Conservation (phyloP, 2,797 vertebrate genomes). For the Cirrhinus molitorella region DNA sequence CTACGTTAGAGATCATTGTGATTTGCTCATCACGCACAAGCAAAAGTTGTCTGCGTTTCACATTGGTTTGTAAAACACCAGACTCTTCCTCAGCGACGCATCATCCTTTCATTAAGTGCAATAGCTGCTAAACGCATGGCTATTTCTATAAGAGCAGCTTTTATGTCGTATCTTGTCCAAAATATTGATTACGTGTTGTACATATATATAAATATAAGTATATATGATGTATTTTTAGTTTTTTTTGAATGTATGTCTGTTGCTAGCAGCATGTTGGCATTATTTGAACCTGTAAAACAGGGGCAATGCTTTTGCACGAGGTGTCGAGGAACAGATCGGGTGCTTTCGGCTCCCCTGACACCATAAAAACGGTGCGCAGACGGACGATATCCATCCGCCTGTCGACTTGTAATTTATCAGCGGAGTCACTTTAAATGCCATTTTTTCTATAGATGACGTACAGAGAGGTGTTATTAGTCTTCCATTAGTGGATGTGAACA, state of each 20-base stretch:
- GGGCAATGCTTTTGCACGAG: constrained; percentile 72
- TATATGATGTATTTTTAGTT: constrained; percentile 22
- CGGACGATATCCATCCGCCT: not conserved
- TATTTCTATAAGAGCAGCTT: constrained; percentile 65
- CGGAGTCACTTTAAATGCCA: constrained; percentile 33
- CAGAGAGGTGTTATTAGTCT: constrained; percentile 45
- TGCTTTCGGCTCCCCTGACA: constrained; percentile 6
- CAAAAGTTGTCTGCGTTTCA: constrained; percentile 11
- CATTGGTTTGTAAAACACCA: constrained; percentile 61
- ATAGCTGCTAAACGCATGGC: constrained; percentile 76
- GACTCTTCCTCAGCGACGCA: constrained; percentile 33
- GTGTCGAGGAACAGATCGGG: constrained; percentile 60
- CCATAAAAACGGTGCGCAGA: constrained; percentile 18
- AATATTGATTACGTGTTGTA: not conserved
- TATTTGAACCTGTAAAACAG: constrained; percentile 44
- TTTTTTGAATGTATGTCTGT: constrained; percentile 54
- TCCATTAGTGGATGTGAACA: constrained; percentile 36
- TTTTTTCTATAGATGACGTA: constrained; percentile 40
- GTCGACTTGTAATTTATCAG: constrained; percentile 16
- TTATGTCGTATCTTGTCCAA: constrained; percentile 57
- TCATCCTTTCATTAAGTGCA: constrained; percentile 59
- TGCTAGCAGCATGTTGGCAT: constrained; percentile 41
- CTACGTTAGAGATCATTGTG: constrained; percentile 41
- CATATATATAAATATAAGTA: constrained; percentile 19
- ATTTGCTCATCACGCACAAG: constrained; percentile 18